phyloP scores from a whole-genome alignment of 1,140 invertebrate genomes.

The Manduca sexta region DNA sequence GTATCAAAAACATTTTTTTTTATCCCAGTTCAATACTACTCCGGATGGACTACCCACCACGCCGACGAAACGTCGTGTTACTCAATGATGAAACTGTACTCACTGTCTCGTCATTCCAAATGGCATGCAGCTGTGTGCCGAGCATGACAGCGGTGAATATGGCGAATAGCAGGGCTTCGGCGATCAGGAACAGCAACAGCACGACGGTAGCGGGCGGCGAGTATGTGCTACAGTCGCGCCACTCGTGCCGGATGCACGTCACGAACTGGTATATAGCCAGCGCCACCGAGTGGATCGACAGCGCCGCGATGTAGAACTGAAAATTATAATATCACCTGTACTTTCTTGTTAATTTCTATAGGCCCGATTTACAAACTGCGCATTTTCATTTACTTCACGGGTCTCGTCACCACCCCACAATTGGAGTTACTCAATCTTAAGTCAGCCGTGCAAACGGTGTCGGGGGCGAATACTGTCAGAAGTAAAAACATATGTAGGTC shows the following conservation, averaged over 20 bases:
- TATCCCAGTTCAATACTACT: too few relatives aligned
- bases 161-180: slow-evolving; percentile 97
- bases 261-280: slow-evolving; percentile 95
- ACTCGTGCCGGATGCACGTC: slow-evolving; percentile 94
- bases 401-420: too few relatives aligned
- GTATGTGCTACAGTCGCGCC: slow-evolving; percentile 94
- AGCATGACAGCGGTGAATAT: slow-evolving; percentile 99
- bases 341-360: too few relatives aligned
- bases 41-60: too few relatives aligned
- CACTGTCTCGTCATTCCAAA: slow-evolving; percentile 99
- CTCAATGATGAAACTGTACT: slow-evolving; percentile 29
- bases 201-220: slow-evolving; percentile 97
- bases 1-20: too few relatives aligned
- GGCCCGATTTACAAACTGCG: too few relatives aligned
- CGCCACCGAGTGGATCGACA: slow-evolving; percentile 95
- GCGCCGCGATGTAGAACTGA: slow-evolving; percentile 97
- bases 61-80: too few relatives aligned
- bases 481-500: too few relatives aligned
- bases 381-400: too few relatives aligned
- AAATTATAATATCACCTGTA: slow-evolving; percentile 55
- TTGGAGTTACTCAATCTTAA: too few relatives aligned
- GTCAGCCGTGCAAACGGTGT: too few relatives aligned
- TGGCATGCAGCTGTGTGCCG: slow-evolving; percentile 96
- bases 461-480: too few relatives aligned
- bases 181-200: slow-evolving; percentile 94